A percentile compares a stretch with the other conserved stretches of the same genome.
These are phyloP conservation scores for Melieria omissa DNA, from an alignment of 2,888 invertebrate genomes.

Conservation along the genomic window DNA sequence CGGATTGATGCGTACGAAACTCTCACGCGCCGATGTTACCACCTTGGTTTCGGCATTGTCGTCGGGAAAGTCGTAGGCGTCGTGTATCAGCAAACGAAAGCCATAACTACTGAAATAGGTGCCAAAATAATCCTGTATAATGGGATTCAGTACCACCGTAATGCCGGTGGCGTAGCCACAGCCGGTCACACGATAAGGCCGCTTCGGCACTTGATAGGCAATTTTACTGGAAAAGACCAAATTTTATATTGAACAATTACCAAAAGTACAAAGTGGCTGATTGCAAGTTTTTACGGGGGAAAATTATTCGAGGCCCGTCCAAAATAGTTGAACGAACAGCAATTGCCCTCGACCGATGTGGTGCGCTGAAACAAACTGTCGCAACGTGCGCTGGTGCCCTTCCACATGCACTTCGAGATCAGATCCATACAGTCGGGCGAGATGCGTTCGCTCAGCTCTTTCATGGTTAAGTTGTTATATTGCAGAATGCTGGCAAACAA, in stretches of 20 bases:
- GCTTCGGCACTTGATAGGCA: conserved; percentile 62
- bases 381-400: conserved; percentile 70
- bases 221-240: conserved; percentile 54
- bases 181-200: conserved; percentile 73
- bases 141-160: conserved; percentile 70
- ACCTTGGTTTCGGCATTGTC: conserved; percentile 72
- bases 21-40: conserved; percentile 70
- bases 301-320: conserved; percentile 63
- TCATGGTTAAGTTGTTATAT: conserved; percentile 56
- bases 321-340: conserved; percentile 77
- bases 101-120: conserved; percentile 73
- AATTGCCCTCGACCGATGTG: conserved; percentile 69
- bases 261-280: not conserved
- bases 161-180: conserved; percentile 78
- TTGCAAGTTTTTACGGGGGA: conserved; percentile 51
- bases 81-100: conserved; percentile 73
- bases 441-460: conserved; percentile 55
- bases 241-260: not conserved
- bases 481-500: conserved; percentile 52
- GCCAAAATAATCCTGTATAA: conserved; percentile 73
- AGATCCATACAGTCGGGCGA: conserved; percentile 71
- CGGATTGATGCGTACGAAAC: conserved; percentile 74
- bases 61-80: conserved; percentile 74
- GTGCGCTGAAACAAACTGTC: conserved; percentile 70
- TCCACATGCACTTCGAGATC: conserved; percentile 73